These are phyloP conservation scores for Porites australiensis DNA, from an alignment of 64 coral and sea anemone species.

Conservation along the genomic window DNA sequence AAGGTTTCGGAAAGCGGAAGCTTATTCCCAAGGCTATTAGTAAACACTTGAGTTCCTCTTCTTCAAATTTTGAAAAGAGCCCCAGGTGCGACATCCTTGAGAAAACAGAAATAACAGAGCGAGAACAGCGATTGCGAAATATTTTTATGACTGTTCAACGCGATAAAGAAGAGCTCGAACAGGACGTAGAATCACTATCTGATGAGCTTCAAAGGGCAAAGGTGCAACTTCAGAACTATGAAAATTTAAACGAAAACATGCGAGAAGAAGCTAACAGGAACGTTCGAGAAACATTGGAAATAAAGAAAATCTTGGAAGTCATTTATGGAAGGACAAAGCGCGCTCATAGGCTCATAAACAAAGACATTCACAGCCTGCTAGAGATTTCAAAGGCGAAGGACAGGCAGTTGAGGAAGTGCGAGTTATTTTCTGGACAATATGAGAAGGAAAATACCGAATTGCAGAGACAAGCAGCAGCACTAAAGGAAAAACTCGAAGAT, in stretches of 20 bases:
- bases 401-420: not conserved
- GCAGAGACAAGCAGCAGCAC: not conserved
- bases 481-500: constrained; percentile 15
- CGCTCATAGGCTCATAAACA: not conserved
- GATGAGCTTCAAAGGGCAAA: constrained; percentile 10
- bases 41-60: not conserved
- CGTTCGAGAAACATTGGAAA: constrained; percentile 8
- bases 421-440: not conserved
- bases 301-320: constrained; percentile 13
- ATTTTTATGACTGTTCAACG: constrained; percentile 12
- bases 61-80: not conserved
- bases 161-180: constrained; percentile 19
- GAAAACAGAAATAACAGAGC: not conserved
- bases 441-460: constrained; percentile 19
- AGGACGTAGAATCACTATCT: not conserved
- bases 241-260: not conserved
- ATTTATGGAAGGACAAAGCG: constrained; percentile 7
- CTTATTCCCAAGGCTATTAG: not conserved
- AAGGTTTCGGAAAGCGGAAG: not conserved
- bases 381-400: not conserved
- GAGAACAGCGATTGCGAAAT: constrained; percentile 1
- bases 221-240: not conserved
- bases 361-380: constrained; percentile 2
- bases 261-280: not conserved
- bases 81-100: not conserved